Evolutionary conservation across 2,888 invertebrate genomes (phyloP).

Genomic region (Syrphus vitripennis): DNA sequence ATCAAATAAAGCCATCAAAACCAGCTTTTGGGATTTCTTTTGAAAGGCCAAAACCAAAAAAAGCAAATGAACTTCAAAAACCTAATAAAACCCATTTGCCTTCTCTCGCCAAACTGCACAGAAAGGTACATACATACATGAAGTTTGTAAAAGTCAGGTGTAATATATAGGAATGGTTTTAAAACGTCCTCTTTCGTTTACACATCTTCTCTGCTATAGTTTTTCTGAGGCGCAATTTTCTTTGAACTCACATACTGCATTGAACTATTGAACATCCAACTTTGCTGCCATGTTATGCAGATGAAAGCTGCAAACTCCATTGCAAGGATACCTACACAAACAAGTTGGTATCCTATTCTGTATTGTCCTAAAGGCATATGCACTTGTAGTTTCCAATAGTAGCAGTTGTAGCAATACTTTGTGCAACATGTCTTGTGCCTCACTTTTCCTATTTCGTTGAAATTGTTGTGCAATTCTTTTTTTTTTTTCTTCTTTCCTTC

Average conservation of each 20-base stretch:
- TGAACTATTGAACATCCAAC: constrained; percentile 36
- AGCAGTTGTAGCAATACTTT: neutral
- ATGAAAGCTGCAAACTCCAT: neutral
- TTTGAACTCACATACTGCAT: constrained; percentile 43
- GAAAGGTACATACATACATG: neutral
- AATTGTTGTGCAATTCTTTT: neutral
- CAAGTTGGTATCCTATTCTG: constrained; percentile 34
- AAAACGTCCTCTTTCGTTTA: neutral
- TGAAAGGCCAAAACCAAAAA: neutral
- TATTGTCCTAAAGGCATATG: neutral
- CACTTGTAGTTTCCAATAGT: constrained; percentile 3
- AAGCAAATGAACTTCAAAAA: neutral
- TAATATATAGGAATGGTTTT: neutral
- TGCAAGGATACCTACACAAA: constrained; percentile 26
- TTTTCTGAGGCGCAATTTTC: constrained; percentile 41
- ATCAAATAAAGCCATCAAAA: neutral
- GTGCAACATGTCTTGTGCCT: neutral
- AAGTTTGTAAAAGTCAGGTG: neutral
- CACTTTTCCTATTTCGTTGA: neutral
- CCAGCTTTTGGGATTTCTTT: neutral
- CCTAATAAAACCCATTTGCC: neutral
- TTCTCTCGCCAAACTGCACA: neutral
- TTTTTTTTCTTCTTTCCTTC: constrained; percentile 1
- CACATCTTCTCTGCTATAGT: neutral
- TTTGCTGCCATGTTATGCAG: constrained; percentile 27